Base-by-base conservation (phyloP, 2,113 vertebrate species). In the Sylvilagus bachmani region DNA sequence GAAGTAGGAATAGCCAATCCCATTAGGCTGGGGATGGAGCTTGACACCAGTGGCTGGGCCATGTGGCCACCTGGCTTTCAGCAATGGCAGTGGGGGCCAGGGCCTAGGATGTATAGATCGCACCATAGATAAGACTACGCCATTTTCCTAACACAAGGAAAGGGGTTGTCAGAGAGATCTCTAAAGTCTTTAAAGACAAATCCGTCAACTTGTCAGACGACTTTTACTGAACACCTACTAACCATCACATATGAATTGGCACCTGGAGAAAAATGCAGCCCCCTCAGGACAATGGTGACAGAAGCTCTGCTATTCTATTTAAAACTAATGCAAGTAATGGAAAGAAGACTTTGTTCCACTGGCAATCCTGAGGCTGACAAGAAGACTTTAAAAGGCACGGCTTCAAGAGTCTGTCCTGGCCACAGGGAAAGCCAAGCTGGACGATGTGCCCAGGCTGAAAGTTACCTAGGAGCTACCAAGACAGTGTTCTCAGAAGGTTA, bases 181-280 rank as follows among this genome's bases (percentile, higher is more conserved):
- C 33, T 49, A 64, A 92, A 79, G 36, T 36, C 44, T 94, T 89
- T 74, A 21, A 44, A 10, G 90, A 91, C 12, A 87, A 71, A 53
- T 49, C 2, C n/a, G 12, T 29, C 3, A 67, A 95, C 62, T 44
- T n/a, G 27, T 80, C 0, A 49, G 21, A 74, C 6, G 25, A 81
- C 13, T 80, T 38, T 33, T 73, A 31, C 1, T 38, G 31, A 69
- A 6, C 21, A 66, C 9, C n/a, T 44, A 36, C 4, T 81, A 66
- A 93, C 64, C 38, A 64, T 0, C 3, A 1, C 13, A 10, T 51
- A 5, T 11, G 64, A 5, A 4, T 9, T 80, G 33, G 29, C 19
- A 66, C 58, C 44, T 13, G 4, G 0, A 81, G 49, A 91, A 31
- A 69, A 6, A 5, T 61, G 2, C 1, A 74, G 10, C 6, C 1